Percentiles rank a stretch among this genome's conserved stretches.
Evolutionary conservation across 2,888 invertebrate species (phyloP).

Genomic region (Dynastes maya): DNA sequence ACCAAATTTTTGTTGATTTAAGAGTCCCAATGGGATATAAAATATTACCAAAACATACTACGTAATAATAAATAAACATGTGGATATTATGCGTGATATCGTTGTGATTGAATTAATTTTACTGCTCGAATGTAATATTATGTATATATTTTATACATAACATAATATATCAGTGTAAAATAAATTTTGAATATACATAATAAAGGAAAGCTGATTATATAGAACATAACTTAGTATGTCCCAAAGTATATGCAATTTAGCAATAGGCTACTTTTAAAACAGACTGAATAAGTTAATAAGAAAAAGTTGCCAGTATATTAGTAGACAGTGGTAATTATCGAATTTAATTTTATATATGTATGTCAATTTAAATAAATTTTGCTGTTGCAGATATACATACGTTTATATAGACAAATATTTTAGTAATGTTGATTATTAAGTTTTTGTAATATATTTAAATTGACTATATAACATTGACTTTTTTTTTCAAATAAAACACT

Average conservation of each 20-base stretch:
- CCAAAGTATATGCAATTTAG: not conserved
- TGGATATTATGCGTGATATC: not conserved
- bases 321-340: no score
- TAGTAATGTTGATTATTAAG: not conserved
- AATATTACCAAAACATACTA: not conserved
- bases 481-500: not conserved
- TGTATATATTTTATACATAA: constrained; percentile 23
- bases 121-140: constrained; percentile 19
- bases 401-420: constrained; percentile 1
- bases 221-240: not conserved
- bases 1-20: not conserved
- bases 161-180: constrained; percentile 13
- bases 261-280: constrained; percentile 9
- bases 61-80: not conserved
- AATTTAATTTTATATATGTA: no score
- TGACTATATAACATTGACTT: not conserved
- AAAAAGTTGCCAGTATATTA: not conserved
- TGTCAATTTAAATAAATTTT: no score
- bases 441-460: constrained; percentile 2
- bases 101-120: constrained; percentile 9
- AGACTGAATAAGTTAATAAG: constrained; percentile 13
- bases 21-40: not conserved
- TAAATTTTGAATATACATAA: not conserved
- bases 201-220: not conserved
- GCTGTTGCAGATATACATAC: not conserved